Base-by-base conservation (phyloP, 2,888 invertebrate species). In the Ecliptopera silaceata region DNA sequence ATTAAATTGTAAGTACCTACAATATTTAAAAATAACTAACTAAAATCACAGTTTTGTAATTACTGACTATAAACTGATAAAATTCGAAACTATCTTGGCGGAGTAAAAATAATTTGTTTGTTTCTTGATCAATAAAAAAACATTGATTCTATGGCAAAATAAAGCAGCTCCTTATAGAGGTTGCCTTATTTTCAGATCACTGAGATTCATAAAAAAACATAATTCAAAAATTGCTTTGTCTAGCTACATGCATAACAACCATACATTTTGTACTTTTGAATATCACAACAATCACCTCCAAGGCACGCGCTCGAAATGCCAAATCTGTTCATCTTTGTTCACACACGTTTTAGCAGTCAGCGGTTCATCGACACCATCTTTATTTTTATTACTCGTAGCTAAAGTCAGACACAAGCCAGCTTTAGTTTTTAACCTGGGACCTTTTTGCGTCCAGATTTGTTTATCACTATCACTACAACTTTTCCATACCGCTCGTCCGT, bases 391-490 rank as follows among this genome's bases (percentile, higher is more conserved):
- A 44, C 61, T 76, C 11, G 71, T 59, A 3, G 83, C 56, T 59
- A 84, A 66, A 2, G 88, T 86, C 42, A 91, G 68, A 66, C 91
- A 91, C 41, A 78, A 61, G 0, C 84, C 87, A 4, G 70, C 72
- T 10, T 72, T 70, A 1, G 83, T 82, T 69, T 83, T 87, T 62
- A 91, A 68, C 61, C 88, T 75, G 0, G 88, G 82, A 0, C 89
- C 89, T 47, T 83, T 79, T 59, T 91, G 95, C 47, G 84, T 82
- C 97, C 97, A 97, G 59, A 93, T 92, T 77, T 96, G 96, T 68
- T 95, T 92, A 0, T 84, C 84, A 34, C 90, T 91, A 32, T 94
- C 94, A 41, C 72, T 94, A 72, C 96, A 96, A 15, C 94, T 94
- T 84, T 95, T 94, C 78, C 96, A 94, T 56, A 95, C 91, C 0